Conservation (phyloP, 1,140 invertebrate species). For the Orchesella cincta region DNA sequence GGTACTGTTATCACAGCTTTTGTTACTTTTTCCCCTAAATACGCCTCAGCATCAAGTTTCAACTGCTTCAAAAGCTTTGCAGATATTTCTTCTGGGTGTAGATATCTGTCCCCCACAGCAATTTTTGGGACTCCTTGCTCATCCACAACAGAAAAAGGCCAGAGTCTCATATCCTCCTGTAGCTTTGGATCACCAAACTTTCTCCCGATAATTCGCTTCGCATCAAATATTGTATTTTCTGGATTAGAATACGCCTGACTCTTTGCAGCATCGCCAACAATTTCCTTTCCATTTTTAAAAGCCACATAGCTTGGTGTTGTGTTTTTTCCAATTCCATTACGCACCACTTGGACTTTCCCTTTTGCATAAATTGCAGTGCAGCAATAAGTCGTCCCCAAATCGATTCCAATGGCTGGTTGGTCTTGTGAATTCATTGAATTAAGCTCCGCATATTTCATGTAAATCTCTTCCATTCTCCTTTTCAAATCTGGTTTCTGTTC, state of each 20-base stretch:
- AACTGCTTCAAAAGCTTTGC: slow-evolving; percentile 62
- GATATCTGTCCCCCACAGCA: slow-evolving; percentile 55
- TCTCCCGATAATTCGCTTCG: slow-evolving; percentile 47
- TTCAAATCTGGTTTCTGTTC: not conserved
- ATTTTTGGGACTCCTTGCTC: slow-evolving; percentile 55
- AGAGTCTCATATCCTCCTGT: slow-evolving; percentile 59
- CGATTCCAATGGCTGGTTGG: slow-evolving; percentile 31
- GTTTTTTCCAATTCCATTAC: not conserved
- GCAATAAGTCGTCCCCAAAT: slow-evolving; percentile 30
- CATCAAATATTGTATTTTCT: slow-evolving; percentile 27
- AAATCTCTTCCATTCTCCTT: not conserved
- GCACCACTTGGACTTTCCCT: slow-evolving; percentile 7
- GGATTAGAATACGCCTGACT: slow-evolving; percentile 56
- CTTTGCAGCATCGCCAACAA: slow-evolving; percentile 64
- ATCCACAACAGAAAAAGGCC: slow-evolving; percentile 56
- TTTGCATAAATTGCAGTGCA: slow-evolving; percentile 6
- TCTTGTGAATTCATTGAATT: not conserved
- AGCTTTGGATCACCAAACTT: slow-evolving; percentile 47
- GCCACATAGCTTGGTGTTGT: slow-evolving; percentile 5
- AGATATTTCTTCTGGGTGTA: slow-evolving; percentile 60
- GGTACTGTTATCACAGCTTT: slow-evolving; percentile 31
- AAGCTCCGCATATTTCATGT: not conserved
- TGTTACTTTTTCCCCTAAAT: not conserved
- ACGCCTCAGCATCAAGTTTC: slow-evolving; percentile 54
- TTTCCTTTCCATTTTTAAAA: not conserved